These are phyloP conservation scores for Pyralis farinalis DNA, from an alignment of 2,888 invertebrate genomes.

Conservation along the genomic window DNA sequence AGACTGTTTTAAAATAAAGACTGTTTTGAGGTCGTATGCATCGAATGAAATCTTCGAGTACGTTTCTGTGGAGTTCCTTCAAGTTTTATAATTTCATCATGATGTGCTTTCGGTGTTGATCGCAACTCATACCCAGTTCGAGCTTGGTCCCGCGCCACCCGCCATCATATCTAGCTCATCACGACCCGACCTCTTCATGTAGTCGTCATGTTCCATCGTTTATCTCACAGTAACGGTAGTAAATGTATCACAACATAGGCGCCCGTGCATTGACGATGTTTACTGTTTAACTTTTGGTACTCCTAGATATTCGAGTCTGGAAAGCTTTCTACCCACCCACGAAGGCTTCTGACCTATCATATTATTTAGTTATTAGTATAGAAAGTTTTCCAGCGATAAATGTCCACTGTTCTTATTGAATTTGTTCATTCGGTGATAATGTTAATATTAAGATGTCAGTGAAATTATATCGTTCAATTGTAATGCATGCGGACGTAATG, in stretches of 20 bases:
- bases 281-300: conserved; percentile 48
- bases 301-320: conserved; percentile 51
- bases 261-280: conserved; percentile 67
- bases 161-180: conserved; percentile 57
- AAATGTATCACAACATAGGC: conserved; percentile 80
- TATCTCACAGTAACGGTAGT: conserved; percentile 68
- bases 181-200: conserved; percentile 70
- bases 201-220: conserved; percentile 66
- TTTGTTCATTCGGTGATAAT: conserved; percentile 43
- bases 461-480: conserved; percentile 18
- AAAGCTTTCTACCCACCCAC: conserved; percentile 68
- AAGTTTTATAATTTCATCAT: conserved; percentile 62
- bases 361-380: conserved; percentile 50
- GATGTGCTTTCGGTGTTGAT: conserved; percentile 75
- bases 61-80: conserved; percentile 54
- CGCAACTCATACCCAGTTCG: conserved; percentile 52
- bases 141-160: conserved; percentile 64
- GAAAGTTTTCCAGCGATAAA: conserved; percentile 70
- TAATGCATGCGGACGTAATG: conserved; percentile 24
- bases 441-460: conserved; percentile 46
- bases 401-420: conserved; percentile 35
- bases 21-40: conserved; percentile 69
- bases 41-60: conserved; percentile 64
- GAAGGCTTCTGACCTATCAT: conserved; percentile 45
- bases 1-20: conserved; percentile 69